These are phyloP conservation scores for Pseudococcus jackbeardsleyi DNA, from an alignment of 2,888 invertebrate genomes.

Conservation along the genomic window DNA sequence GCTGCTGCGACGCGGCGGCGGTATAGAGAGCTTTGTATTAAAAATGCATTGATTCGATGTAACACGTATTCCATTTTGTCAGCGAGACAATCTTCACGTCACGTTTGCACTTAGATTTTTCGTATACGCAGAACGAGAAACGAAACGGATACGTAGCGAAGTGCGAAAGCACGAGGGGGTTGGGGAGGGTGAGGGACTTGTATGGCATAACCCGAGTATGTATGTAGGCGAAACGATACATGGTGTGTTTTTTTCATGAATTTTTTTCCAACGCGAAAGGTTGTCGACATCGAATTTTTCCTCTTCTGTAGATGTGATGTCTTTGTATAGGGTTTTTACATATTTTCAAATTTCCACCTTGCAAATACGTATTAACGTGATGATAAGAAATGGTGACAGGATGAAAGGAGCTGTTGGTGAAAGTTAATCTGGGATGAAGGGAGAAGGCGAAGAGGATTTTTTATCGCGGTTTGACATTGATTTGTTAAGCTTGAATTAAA, in stretches of 20 bases:
- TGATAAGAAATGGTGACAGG: neutral
- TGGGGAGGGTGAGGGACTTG: neutral
- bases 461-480: too few relatives aligned
- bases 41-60: constrained; percentile 63
- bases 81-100: constrained; percentile 60
- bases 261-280: neutral
- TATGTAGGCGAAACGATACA: constrained; percentile 35
- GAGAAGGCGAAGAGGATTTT: too few relatives aligned
- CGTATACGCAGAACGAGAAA: neutral
- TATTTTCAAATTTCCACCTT: neutral
- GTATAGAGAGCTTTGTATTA: constrained; percentile 53
- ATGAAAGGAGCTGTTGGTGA: neutral
- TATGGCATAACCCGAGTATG: neutral
- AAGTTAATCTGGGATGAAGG: too few relatives aligned
- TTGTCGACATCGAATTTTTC: neutral
- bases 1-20: neutral
- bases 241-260: constrained; percentile 38
- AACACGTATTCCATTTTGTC: constrained; percentile 65
- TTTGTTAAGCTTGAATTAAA: too few relatives aligned
- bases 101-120: constrained; percentile 60
- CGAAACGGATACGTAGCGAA: neutral
- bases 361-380: neutral
- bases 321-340: neutral
- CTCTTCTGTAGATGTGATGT: neutral
- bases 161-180: neutral